A percentile compares a stretch with the other conserved stretches of the same genome.
phyloP scores from a whole-genome alignment of 2,797 vertebrate genomes.

The Xenopus petersii region DNA sequence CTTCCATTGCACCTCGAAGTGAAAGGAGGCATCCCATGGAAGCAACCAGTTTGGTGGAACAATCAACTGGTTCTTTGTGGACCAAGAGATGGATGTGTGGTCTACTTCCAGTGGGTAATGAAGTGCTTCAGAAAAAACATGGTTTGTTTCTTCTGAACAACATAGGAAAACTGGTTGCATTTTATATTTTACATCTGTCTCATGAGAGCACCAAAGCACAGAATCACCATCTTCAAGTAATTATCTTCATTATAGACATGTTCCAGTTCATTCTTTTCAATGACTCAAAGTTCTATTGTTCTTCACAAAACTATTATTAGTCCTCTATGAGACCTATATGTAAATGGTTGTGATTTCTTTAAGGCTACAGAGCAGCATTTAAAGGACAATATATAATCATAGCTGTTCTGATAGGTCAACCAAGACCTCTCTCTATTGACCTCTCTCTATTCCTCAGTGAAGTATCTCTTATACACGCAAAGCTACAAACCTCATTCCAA shows the following conservation, averaged over 20 bases:
- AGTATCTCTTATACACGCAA: not conserved
- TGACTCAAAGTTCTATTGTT: conserved; percentile 3
- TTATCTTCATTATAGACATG: conserved; percentile 3
- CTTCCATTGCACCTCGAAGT: conserved; percentile 27
- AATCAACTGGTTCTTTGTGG: conserved; percentile 44
- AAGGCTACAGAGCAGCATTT: too few species aligned
- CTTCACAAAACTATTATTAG: conserved; percentile 9
- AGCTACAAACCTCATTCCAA: not conserved
- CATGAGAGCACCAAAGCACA: not conserved
- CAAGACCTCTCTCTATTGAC: too few species aligned
- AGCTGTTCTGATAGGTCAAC: too few species aligned
- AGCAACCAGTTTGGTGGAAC: not conserved
- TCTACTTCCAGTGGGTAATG: not conserved
- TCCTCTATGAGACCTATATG: not conserved
- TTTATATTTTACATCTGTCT: not conserved
- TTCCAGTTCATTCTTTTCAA: conserved; percentile 10
- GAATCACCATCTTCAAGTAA: conserved; percentile 8
- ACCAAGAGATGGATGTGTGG: conserved; percentile 34
- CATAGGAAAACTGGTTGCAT: conserved; percentile 22
- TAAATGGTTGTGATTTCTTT: not conserved
- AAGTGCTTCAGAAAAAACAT: not conserved
- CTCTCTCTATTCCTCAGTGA: too few species aligned
- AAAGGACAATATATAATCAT: too few species aligned
- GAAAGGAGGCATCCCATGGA: conserved; percentile 23
- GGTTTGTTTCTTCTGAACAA: conserved; percentile 34